A percentile compares a stretch with the other conserved stretches of the same genome.
phyloP scores from a whole-genome alignment of 53 echinoderm and acorn worm genomes.

The Echinarachnius parma region DNA sequence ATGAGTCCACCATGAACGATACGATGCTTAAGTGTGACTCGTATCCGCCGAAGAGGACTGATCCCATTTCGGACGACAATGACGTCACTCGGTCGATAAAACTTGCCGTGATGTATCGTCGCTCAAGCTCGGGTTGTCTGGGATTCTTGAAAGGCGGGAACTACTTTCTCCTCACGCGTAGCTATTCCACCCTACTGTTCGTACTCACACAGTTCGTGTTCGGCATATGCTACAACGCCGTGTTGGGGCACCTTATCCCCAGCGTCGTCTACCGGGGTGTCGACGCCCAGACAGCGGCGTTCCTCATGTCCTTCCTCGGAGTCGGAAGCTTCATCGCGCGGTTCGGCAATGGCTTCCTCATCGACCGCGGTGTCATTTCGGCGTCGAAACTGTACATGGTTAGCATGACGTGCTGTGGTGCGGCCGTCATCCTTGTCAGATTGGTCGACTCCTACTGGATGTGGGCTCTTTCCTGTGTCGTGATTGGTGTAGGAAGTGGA shows the following conservation, averaged over 20 bases:
- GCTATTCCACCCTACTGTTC: not conserved
- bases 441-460: not conserved
- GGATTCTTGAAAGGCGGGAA: too few species aligned
- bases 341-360: not conserved
- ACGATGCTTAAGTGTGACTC: too few species aligned
- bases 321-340: conserved; percentile 14
- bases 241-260: not conserved
- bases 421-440: not conserved
- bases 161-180: not conserved
- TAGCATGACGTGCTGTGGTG: not conserved
- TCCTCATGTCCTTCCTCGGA: conserved; percentile 12
- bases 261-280: conserved; percentile 7
- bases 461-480: not conserved
- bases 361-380: conserved; percentile 7
- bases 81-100: too few species aligned
- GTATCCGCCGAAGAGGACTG: too few species aligned
- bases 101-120: too few species aligned
- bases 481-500: conserved; percentile 6
- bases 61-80: too few species aligned
- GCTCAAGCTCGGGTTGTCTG: too few species aligned
- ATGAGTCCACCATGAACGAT: too few species aligned
- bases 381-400: conserved; percentile 7
- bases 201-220: conserved; percentile 3
- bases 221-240: conserved; percentile 11
- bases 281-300: conserved; percentile 14